phyloP scores from a whole-genome alignment of 2,113 vertebrate genomes.

The Carassius carassius region DNA sequence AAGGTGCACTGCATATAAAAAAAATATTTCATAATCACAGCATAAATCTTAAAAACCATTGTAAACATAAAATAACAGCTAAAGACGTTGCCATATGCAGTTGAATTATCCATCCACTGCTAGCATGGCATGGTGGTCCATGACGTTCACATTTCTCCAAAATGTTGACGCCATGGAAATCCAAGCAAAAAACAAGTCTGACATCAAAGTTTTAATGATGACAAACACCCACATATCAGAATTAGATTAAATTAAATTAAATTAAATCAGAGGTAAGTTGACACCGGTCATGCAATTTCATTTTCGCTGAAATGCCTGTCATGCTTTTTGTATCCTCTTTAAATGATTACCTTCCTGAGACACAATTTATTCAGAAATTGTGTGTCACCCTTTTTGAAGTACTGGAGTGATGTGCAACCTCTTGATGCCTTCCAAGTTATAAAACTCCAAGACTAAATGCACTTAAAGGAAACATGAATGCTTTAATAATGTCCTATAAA shows the following conservation, averaged over 20 bases:
- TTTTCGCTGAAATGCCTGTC: neutral
- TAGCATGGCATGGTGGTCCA: neutral
- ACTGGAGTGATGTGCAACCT: neutral
- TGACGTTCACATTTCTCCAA: neutral
- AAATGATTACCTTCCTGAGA: neutral
- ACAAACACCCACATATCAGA: neutral
- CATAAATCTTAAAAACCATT: neutral
- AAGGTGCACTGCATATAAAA: slow-evolving; percentile 18
- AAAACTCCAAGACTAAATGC: neutral
- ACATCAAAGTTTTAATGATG: neutral
- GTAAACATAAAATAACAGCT: neutral
- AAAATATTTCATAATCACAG: slow-evolving; percentile 4
- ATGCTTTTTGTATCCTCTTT: neutral
- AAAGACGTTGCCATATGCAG: neutral
- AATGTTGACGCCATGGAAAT: neutral
- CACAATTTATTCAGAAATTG: neutral
- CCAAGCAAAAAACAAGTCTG: neutral
- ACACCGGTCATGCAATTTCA: neutral
- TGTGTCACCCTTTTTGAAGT: neutral
- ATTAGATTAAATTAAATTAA: too few species aligned
- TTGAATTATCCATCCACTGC: neutral
- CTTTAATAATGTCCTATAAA: slow-evolving; percentile 16
- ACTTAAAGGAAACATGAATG: slow-evolving; percentile 12
- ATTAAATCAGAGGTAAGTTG: neutral
- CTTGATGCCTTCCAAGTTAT: neutral